phyloP scores from a whole-genome alignment of 2,113 vertebrate species.

The Sinocyclocheilus grahami region DNA sequence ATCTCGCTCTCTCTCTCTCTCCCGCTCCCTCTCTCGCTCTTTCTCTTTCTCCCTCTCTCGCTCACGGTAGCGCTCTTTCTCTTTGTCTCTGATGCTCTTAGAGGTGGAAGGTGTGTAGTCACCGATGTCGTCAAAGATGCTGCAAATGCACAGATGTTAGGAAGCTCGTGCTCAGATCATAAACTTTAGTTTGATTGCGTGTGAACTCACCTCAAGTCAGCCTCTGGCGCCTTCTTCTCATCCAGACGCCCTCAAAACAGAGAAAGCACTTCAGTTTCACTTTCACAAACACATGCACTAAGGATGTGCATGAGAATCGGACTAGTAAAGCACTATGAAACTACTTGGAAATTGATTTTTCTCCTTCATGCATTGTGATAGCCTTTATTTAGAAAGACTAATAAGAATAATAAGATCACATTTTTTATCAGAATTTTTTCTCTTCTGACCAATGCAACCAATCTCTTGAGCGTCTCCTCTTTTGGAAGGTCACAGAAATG shows the following conservation, averaged over 20 bases:
- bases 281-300: neutral
- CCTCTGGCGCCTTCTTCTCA: slow-evolving; percentile 93
- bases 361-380: too few relatives aligned
- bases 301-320: too few relatives aligned
- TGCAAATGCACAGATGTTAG: slow-evolving; percentile 55
- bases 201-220: slow-evolving; percentile 87
- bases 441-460: neutral
- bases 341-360: too few relatives aligned
- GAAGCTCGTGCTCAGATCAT: neutral
- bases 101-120: slow-evolving; percentile 89
- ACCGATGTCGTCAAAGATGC: slow-evolving; percentile 97
- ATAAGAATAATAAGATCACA: too few relatives aligned
- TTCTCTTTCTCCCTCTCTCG: slow-evolving; percentile 73
- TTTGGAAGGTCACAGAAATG: too few relatives aligned
- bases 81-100: slow-evolving; percentile 85
- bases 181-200: neutral
- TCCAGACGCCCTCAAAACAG: slow-evolving; percentile 86
- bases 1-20: slow-evolving; percentile 77
- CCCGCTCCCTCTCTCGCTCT: slow-evolving; percentile 76
- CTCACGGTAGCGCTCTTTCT: slow-evolving; percentile 88
- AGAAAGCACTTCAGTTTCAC: neutral
- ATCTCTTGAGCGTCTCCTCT: neutral
- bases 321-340: too few relatives aligned
- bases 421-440: too few relatives aligned
- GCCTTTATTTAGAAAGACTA: too few relatives aligned